Evolutionary conservation across 23 tunicate species (phyloP).

Genomic region (Ascidia mentula): DNA sequence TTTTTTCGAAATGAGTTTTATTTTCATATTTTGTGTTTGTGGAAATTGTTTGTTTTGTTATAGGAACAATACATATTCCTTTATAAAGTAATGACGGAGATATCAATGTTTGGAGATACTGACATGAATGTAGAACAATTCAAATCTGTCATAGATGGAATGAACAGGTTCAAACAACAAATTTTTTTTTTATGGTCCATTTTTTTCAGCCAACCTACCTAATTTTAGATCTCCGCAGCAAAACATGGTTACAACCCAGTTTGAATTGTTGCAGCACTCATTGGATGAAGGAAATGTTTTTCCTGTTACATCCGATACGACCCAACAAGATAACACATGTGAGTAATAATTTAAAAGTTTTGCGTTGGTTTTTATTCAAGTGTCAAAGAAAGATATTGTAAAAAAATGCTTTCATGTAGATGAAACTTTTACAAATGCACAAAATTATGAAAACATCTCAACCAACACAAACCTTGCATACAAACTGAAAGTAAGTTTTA

Average conservation of each 20-base stretch:
- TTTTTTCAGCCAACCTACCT: no score
- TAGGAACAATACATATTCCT: conserved; percentile 51
- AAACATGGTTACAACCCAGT: neutral
- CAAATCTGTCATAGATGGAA: neutral
- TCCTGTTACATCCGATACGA: neutral
- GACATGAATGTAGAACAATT: conserved; percentile 45
- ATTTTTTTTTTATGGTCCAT: no score
- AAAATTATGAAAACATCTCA: neutral
- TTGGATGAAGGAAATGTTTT: neutral
- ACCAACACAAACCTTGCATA: neutral
- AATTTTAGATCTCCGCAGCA: neutral
- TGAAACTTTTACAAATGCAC: neutral
- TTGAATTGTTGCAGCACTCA: neutral
- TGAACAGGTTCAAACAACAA: neutral
- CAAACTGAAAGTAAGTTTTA: neutral
- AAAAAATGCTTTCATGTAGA: neutral
- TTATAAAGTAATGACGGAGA: conserved; percentile 33
- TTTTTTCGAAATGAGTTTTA: no score
- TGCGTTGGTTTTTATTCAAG: neutral
- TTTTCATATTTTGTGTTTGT: neutral
- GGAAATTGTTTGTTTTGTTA: neutral
- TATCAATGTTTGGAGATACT: conserved; percentile 35
- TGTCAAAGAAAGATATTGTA: no score
- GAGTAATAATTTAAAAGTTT: no score
- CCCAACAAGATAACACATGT: neutral